Percentiles rank a stretch among this genome's conserved stretches.
These are phyloP conservation scores for Forbesichthys papilliferus DNA, from an alignment of 2,113 vertebrate genomes.

Conservation along the genomic window DNA sequence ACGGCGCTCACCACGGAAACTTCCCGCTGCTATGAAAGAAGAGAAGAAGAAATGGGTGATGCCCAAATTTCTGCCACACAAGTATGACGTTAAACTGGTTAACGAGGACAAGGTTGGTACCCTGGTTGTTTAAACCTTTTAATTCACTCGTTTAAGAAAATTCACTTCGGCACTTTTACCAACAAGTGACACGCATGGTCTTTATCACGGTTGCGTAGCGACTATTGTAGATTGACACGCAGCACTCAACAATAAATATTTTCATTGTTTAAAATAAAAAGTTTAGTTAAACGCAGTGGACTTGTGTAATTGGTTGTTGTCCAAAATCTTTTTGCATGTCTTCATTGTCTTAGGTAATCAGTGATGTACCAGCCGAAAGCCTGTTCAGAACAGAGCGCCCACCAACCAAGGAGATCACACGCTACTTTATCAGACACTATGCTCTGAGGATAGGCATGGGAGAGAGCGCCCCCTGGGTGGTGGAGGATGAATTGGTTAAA, in stretches of 20 bases:
- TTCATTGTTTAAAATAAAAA: too few species aligned
- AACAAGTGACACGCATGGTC: too few species aligned
- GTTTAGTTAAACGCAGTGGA: not conserved
- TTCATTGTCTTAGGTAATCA: constrained; percentile 83
- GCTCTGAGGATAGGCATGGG: constrained; percentile 87
- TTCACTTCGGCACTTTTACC: too few species aligned
- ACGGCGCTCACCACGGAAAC: constrained; percentile 93
- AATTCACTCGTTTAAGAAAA: too few species aligned
- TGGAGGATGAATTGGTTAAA: constrained; percentile 93
- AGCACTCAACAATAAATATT: too few species aligned
- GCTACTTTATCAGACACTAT: constrained; percentile 95
- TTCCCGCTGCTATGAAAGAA: constrained; percentile 90
- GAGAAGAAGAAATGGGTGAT: constrained; percentile 95
- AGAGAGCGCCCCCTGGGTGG: constrained; percentile 95
- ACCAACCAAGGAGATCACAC: constrained; percentile 97
- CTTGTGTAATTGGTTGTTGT: not conserved
- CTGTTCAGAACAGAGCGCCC: constrained; percentile 91
- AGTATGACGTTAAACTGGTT: constrained; percentile 93
- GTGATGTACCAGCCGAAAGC: constrained; percentile 89
- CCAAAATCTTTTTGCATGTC: not conserved
- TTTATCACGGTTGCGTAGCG: not conserved
- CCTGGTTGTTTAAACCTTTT: not conserved
- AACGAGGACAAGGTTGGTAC: constrained; percentile 90
- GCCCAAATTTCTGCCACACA: constrained; percentile 96
- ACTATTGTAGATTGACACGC: not conserved